phyloP scores from a whole-genome alignment of 2,113 vertebrate genomes.

The Morphnarchus princeps region DNA sequence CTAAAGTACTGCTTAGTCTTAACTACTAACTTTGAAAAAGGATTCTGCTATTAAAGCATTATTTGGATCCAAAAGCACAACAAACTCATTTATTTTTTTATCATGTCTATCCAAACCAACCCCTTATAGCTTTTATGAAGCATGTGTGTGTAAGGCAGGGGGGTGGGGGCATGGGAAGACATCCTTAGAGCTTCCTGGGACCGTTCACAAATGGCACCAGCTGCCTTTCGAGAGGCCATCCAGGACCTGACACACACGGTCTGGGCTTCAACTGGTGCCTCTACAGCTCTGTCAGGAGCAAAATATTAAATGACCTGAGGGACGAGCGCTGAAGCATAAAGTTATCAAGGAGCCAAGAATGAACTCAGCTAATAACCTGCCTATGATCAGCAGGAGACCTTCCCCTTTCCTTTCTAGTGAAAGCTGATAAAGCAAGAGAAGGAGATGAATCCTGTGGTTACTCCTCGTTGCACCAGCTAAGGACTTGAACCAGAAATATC shows the following conservation, averaged over 20 bases:
- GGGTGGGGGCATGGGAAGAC: neutral
- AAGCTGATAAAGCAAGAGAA: neutral
- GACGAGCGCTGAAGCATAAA: neutral
- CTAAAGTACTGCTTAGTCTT: constrained; percentile 14
- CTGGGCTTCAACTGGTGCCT: neutral
- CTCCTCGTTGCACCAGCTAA: neutral
- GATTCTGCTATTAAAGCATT: constrained; percentile 49
- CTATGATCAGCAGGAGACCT: neutral
- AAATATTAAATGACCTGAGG: neutral
- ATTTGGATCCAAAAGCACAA: constrained; percentile 40
- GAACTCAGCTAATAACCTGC: neutral
- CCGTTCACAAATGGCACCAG: neutral
- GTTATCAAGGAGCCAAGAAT: neutral
- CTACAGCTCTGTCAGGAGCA: neutral
- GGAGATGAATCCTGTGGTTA: neutral
- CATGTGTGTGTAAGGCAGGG: neutral
- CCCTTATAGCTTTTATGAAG: neutral
- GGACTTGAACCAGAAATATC: neutral
- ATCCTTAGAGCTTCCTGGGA: neutral
- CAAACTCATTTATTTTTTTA: constrained; percentile 22
- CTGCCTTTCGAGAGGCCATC: neutral
- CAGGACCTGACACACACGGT: neutral
- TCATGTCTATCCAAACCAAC: neutral
- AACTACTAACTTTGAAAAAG: constrained; percentile 31
- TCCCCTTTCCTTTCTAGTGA: neutral